phyloP scores from a whole-genome alignment of 2,888 invertebrate species.

The Toxonevra muliebris region DNA sequence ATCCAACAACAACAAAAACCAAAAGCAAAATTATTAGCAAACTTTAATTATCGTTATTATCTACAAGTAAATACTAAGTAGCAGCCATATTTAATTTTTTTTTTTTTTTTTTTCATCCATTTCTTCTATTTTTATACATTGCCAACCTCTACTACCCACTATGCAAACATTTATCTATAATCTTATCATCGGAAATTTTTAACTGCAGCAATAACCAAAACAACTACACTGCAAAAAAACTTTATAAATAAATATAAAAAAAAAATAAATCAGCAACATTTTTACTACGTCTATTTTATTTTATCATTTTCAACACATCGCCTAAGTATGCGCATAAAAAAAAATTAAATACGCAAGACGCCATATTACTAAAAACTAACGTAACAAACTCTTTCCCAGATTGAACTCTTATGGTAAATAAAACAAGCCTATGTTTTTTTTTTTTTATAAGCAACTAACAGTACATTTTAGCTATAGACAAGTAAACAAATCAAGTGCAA shows the following conservation, averaged over 20 bases:
- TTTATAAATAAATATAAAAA: background rate
- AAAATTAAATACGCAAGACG: too few relatives aligned
- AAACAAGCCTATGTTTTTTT: too few relatives aligned
- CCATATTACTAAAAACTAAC: too few relatives aligned
- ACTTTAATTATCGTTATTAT: slow-evolving; percentile 9
- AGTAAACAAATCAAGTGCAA: too few relatives aligned
- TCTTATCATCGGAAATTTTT: background rate
- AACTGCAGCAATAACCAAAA: slow-evolving; percentile 13
- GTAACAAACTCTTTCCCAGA: too few relatives aligned
- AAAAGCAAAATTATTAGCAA: too few relatives aligned
- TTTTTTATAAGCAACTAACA: too few relatives aligned
- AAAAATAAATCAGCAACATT: slow-evolving; percentile 1
- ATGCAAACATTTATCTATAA: slow-evolving; percentile 6
- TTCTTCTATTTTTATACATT: slow-evolving; percentile 1
- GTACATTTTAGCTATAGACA: too few relatives aligned
- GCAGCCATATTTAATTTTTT: slow-evolving; percentile 11
- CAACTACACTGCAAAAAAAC: background rate
- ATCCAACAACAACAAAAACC: too few relatives aligned
- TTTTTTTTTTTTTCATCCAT: slow-evolving; percentile 9
- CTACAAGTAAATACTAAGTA: background rate
- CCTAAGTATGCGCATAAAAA: too few relatives aligned
- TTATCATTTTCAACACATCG: slow-evolving; percentile 14
- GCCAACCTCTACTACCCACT: background rate
- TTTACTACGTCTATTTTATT: background rate
- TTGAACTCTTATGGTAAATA: too few relatives aligned